phyloP scores from a whole-genome alignment of 2,888 invertebrate genomes.

The Neria commutata region DNA sequence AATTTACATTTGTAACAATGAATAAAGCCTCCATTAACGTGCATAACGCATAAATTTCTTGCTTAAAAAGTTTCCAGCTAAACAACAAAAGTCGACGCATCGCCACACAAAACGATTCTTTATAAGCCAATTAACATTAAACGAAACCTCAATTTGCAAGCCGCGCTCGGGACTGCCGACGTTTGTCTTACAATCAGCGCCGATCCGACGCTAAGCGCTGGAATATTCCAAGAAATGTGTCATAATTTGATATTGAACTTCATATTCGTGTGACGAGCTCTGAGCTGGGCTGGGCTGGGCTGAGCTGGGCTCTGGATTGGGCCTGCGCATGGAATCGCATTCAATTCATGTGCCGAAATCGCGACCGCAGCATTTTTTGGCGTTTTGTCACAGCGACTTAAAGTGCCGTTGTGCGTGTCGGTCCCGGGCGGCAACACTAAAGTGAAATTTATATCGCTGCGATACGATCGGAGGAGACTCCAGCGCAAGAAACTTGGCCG shows the following conservation, averaged over 20 bases:
- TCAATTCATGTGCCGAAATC: not conserved
- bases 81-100: slow-evolving; percentile 5
- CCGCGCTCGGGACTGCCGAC: no score
- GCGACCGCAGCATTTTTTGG: slow-evolving; percentile 12
- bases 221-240: slow-evolving; percentile 33
- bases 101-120: slow-evolving; percentile 6
- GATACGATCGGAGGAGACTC: slow-evolving; percentile 11
- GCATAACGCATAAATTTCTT: not conserved
- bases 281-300: not conserved
- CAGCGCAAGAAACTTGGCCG: slow-evolving; percentile 30
- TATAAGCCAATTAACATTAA: slow-evolving; percentile 15
- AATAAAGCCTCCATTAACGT: not conserved
- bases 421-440: slow-evolving; percentile 32
- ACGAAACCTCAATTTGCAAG: slow-evolving; percentile 8
- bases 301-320: not conserved
- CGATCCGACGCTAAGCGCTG: slow-evolving; percentile 5
- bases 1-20: not conserved
- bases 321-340: not conserved
- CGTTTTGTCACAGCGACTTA: slow-evolving; percentile 22
- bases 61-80: not conserved
- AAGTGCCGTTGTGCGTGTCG: slow-evolving; percentile 2
- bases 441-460: slow-evolving; percentile 47
- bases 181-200: slow-evolving; percentile 19
- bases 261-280: slow-evolving; percentile 12
- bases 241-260: slow-evolving; percentile 34